A percentile compares a stretch with the other conserved stretches of the same genome.
Evolutionary conservation across 2,113 vertebrate species (phyloP).

Genomic region (Hemichromis elongatus): DNA sequence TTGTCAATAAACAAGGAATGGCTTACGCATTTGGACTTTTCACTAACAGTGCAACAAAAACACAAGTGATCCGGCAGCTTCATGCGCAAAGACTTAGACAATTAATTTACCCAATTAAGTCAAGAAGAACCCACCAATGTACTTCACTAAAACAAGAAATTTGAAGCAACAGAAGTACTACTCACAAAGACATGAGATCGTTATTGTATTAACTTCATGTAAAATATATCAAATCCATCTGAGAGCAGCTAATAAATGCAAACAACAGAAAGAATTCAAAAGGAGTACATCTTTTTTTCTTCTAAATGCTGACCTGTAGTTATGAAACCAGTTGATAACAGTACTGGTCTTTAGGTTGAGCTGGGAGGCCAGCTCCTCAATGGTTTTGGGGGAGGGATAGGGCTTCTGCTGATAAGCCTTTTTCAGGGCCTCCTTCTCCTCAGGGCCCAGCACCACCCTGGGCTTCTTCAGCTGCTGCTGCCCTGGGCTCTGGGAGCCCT

Average conservation of each 20-base stretch:
- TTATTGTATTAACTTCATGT: not conserved
- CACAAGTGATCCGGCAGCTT: not conserved
- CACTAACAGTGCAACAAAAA: not conserved
- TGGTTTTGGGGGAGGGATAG: constrained; percentile 95
- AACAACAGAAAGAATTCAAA: not conserved
- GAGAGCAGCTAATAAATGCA: not conserved
- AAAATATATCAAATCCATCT: not conserved
- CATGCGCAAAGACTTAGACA: not conserved
- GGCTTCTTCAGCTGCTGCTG: constrained; percentile 94
- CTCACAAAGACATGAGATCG: not conserved
- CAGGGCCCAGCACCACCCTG: constrained; percentile 89
- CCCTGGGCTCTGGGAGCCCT: constrained; percentile 86
- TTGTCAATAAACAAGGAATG: not conserved
- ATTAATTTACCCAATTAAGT: not conserved
- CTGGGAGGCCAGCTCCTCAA: constrained; percentile 96
- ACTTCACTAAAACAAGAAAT: not conserved
- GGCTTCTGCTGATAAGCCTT: constrained; percentile 93
- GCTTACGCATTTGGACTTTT: not conserved
- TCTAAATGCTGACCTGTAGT: constrained; percentile 85
- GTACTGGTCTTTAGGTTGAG: constrained; percentile 99
- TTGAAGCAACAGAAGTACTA: not conserved
- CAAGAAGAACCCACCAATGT: not conserved
- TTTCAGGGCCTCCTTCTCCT: constrained; percentile 94
- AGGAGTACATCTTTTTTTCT: not conserved
- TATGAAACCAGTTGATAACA: constrained; percentile 99